Percentiles rank a stretch among this genome's conserved stretches.
phyloP scores from a whole-genome alignment of 2,888 invertebrate species.

The Agrilus mali region DNA sequence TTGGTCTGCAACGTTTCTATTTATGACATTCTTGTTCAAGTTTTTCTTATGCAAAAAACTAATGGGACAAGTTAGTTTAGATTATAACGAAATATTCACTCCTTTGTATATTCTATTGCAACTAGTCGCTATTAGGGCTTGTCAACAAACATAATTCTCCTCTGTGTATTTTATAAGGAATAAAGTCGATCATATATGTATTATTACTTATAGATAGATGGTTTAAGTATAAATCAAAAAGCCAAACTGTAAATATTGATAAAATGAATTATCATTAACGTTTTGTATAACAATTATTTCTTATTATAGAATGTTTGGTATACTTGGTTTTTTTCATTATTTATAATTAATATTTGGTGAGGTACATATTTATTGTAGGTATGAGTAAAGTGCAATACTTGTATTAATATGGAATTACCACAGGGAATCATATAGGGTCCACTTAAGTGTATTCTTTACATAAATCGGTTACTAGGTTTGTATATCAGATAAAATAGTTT shows the following conservation, averaged over 20 bases:
- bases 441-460: no score
- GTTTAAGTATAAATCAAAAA: not conserved
- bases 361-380: no score
- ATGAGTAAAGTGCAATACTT: no score
- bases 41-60: slow-evolving; percentile 81
- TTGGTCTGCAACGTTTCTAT: slow-evolving; percentile 73
- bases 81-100: slow-evolving; percentile 86
- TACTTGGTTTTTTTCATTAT: no score
- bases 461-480: no score
- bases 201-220: not conserved
- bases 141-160: slow-evolving; percentile 46
- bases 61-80: slow-evolving; percentile 65
- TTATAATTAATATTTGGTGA: slow-evolving; percentile 1
- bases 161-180: not conserved
- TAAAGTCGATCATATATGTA: not conserved
- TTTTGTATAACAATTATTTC: no score
- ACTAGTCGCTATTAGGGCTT: slow-evolving; percentile 82
- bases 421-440: no score
- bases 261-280: no score
- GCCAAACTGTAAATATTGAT: no score
- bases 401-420: no score
- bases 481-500: no score
- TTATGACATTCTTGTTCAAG: slow-evolving; percentile 81
- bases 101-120: slow-evolving; percentile 84
- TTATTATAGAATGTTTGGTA: no score